Base-by-base conservation (phyloP, 2,113 vertebrate genomes). In the Notarius quadriscutis region DNA sequence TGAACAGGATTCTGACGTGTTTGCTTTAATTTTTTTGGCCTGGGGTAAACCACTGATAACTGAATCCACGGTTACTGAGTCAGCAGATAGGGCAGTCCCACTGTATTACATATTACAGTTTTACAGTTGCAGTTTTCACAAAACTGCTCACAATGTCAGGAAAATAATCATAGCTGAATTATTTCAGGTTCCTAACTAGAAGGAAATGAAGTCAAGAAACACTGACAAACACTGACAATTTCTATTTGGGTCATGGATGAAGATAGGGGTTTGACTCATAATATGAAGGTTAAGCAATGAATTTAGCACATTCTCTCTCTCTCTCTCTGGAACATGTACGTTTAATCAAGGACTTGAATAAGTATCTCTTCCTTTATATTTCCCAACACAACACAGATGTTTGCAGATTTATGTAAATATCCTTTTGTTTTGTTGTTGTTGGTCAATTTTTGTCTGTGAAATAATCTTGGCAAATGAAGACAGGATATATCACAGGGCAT, bases 281-380 rank as follows among this genome's bases (percentile, higher is more conserved):
- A 71, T 30, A 18, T 81, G 63, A 81, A 86, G 85, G 63, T 81
- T 81, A 86, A 71, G 30, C 77, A 86, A 58, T 81, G 85, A 86
- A 14, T 25, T 22, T 65, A 69, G 62, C 62, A 67, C 62, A 63
- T 84, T 53, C 50, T 57, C 65, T 22, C 10, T 41, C 41, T 53
- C 14, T 67, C 58, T 48, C 60, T 82, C 48, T 50, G 8, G 12
- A 80, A 58, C 15, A 80, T 8, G 34, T 27, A 34, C 34, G 10
- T 79, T 57, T 30, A 79, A 30, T 57, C 77, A 34, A 58, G 27
- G 8, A 58, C 53, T 27, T 14, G 34, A 72, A 72, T 48, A 69
- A 20, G 27, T 55, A 20, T 80, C n/a, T 34, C 27, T 86, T 48
- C 17, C 41, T 62, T 50, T 10, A 65, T 7, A 81, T 48, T 53